A percentile compares a stretch with the other conserved stretches of the same genome.
These are phyloP conservation scores for Cryptocephalus primarius DNA, from an alignment of 2,888 invertebrate genomes.

Conservation along the genomic window DNA sequence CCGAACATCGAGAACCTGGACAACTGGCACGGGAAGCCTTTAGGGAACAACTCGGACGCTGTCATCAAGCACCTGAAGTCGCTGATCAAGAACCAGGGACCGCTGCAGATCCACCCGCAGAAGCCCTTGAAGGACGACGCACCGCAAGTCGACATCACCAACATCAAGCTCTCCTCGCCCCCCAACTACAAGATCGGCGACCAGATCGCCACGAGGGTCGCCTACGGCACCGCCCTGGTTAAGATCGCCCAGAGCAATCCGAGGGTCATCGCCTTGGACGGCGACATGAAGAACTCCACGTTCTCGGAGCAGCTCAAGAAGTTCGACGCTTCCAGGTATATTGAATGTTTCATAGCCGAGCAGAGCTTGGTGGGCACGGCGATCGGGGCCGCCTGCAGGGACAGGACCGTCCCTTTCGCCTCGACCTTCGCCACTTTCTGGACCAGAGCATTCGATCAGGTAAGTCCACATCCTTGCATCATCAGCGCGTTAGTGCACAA, in stretches of 20 bases:
- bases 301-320: constrained; percentile 86
- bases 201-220: constrained; percentile 74
- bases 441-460: constrained; percentile 92
- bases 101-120: constrained; percentile 49
- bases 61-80: constrained; percentile 56
- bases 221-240: constrained; percentile 89
- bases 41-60: constrained; percentile 70
- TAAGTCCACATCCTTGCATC: constrained; percentile 22
- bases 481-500: too few species aligned
- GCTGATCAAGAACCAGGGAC: constrained; percentile 56
- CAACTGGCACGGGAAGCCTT: constrained; percentile 97
- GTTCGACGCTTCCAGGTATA: constrained; percentile 60
- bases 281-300: constrained; percentile 98
- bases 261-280: constrained; percentile 90
- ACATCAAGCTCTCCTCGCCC: constrained; percentile 63
- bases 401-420: constrained; percentile 86
- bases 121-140: constrained; percentile 57
- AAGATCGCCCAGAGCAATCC: constrained; percentile 68
- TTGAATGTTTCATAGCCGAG: constrained; percentile 99
- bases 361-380: constrained; percentile 96
- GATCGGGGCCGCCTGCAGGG: constrained; percentile 87
- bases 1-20: constrained; percentile 84
- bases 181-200: constrained; percentile 75
- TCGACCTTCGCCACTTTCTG: constrained; percentile 99
- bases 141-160: constrained; percentile 60